These are phyloP conservation scores for Meloidogyne floridensis DNA, from an alignment of 1,140 invertebrate genomes.

Conservation along the genomic window DNA sequence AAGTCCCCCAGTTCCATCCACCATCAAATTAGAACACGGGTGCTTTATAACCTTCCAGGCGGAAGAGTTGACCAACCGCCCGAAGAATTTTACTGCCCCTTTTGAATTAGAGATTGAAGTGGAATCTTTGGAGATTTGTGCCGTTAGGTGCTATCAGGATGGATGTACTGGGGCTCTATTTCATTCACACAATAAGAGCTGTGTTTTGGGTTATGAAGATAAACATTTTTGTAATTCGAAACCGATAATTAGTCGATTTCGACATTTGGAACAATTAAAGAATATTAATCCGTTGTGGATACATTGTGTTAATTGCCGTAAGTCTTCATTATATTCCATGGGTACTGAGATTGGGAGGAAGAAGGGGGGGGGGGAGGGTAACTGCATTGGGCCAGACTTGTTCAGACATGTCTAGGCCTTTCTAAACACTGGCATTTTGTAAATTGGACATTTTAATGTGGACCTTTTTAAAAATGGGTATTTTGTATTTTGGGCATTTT, in stretches of 20 bases:
- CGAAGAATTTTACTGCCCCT: conserved; percentile 38
- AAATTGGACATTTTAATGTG: too few species aligned
- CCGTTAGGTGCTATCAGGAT: conserved; percentile 42
- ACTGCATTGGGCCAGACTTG: too few species aligned
- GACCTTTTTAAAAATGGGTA: too few species aligned
- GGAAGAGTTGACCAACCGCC: conserved; percentile 33
- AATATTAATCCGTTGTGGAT: conserved; percentile 36
- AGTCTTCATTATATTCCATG: neutral
- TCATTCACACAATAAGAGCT: conserved; percentile 35
- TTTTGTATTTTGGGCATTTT: too few species aligned
- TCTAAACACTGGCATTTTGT: too few species aligned
- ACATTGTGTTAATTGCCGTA: conserved; percentile 42
- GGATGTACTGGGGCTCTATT: conserved; percentile 46
- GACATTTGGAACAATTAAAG: conserved; percentile 20
- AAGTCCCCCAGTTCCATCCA: neutral
- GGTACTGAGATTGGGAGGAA: too few species aligned
- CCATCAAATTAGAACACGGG: conserved; percentile 17
- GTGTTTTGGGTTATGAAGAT: conserved; percentile 43
- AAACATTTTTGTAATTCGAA: conserved; percentile 33
- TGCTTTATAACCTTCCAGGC: conserved; percentile 48
- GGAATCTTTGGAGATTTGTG: conserved; percentile 41
- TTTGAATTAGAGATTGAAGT: conserved; percentile 37
- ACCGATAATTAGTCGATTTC: conserved; percentile 30
- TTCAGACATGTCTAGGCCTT: too few species aligned
- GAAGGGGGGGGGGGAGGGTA: too few species aligned